phyloP scores from a whole-genome alignment of 2,113 vertebrate species.

The Brachyhypopomus gauderio region DNA sequence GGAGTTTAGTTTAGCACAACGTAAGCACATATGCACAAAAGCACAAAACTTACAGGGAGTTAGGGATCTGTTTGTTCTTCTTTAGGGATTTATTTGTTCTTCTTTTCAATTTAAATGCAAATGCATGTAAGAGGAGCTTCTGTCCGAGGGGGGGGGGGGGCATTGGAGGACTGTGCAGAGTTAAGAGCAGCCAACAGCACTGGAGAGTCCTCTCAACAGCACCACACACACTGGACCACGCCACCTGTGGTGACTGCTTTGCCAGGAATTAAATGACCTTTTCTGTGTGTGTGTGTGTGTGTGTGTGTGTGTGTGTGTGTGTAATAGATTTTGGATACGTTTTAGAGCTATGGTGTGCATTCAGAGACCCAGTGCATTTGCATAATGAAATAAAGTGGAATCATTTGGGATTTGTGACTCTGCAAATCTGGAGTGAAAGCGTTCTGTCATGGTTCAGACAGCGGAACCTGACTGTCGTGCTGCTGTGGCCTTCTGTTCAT shows the following conservation, averaged over 20 bases:
- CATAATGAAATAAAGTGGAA: slow-evolving; percentile 66
- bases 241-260: slow-evolving; percentile 1
- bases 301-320: slow-evolving; percentile 15
- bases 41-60: slow-evolving; percentile 66
- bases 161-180: background rate
- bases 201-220: slow-evolving; percentile 22
- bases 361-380: slow-evolving; percentile 58
- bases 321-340: background rate
- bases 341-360: slow-evolving; percentile 48
- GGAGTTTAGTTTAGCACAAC: background rate
- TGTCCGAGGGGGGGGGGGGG: slow-evolving; percentile 3
- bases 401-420: slow-evolving; percentile 63
- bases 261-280: slow-evolving; percentile 25
- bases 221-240: slow-evolving; percentile 26
- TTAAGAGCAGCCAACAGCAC: slow-evolving; percentile 24
- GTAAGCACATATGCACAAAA: slow-evolving; percentile 29
- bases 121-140: slow-evolving; percentile 60
- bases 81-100: slow-evolving; percentile 65
- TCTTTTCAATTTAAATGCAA: slow-evolving; percentile 75
- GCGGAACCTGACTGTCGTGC: slow-evolving; percentile 15
- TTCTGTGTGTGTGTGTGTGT: background rate
- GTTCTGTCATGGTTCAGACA: slow-evolving; percentile 51
- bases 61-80: slow-evolving; percentile 65
- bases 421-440: slow-evolving; percentile 61
- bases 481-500: slow-evolving; percentile 37